Conservation (phyloP, 2,888 invertebrate genomes). For the Erannis defoliaria region DNA sequence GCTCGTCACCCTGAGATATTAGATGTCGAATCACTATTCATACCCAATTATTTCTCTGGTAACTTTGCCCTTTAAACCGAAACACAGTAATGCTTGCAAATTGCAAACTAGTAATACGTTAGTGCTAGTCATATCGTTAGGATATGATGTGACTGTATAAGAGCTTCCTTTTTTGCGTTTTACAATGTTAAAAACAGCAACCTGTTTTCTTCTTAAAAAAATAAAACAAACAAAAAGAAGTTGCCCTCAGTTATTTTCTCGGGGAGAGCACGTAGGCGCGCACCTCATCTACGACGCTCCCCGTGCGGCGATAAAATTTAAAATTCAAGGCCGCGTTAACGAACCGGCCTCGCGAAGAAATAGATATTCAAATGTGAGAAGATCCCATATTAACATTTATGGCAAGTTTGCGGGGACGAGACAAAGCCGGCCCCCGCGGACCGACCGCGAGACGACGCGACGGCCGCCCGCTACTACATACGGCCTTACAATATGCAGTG, state of each 20-base stretch:
- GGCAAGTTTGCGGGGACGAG: constrained; percentile 85
- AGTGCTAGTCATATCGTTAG: no score
- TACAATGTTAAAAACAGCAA: constrained; percentile 27
- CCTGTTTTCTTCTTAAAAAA: constrained; percentile 62
- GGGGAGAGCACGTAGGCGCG: constrained; percentile 83
- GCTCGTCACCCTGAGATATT: no score
- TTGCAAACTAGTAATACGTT: no score
- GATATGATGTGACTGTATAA: no score
- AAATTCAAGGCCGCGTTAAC: constrained; percentile 87
- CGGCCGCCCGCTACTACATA: constrained; percentile 49
- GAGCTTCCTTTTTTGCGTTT: no score
- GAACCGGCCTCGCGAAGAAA: constrained; percentile 86
- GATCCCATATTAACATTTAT: constrained; percentile 87
- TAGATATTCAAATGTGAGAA: constrained; percentile 86
- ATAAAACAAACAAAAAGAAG: constrained; percentile 76
- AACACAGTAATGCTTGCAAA: no score
- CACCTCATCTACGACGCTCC: constrained; percentile 83
- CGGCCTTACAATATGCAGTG: constrained; percentile 63
- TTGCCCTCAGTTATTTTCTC: constrained; percentile 76
- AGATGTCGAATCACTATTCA: no score
- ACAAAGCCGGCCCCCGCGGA: constrained; percentile 77
- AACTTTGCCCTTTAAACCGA: no score
- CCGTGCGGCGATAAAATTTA: constrained; percentile 84
- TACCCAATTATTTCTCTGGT: no score
- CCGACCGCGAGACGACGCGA: constrained; percentile 43